phyloP scores from a whole-genome alignment of 1,140 invertebrate genomes.

The Zeugodacus cucurbitae region DNA sequence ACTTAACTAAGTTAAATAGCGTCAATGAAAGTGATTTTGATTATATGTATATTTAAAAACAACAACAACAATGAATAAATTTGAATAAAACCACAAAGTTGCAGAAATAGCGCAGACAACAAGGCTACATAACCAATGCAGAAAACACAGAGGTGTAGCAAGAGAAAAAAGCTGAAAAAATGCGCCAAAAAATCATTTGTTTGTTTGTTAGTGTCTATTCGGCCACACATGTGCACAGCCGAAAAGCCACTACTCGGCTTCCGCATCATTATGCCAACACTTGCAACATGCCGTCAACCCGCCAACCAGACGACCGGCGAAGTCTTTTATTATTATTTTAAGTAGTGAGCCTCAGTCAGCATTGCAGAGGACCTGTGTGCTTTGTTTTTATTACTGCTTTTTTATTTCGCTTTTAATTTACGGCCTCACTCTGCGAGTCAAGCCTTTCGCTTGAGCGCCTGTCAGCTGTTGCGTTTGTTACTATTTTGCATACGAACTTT shows the following conservation, averaged over 20 bases:
- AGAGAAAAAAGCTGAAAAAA: background rate
- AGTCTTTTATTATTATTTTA: background rate
- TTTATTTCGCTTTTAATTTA: slow-evolving; percentile 7
- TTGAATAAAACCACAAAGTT: background rate
- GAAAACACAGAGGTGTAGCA: background rate
- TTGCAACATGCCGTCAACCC: slow-evolving; percentile 5
- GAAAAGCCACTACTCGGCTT: background rate
- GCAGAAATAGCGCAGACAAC: background rate
- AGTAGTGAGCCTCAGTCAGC: background rate
- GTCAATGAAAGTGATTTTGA: too few species aligned
- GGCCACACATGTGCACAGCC: background rate
- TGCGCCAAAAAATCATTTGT: background rate
- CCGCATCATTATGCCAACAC: slow-evolving; percentile 34
- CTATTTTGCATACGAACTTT: background rate
- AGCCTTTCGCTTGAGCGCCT: too few species aligned
- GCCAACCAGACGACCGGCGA: background rate
- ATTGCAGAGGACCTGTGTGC: background rate
- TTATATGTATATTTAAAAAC: too few species aligned
- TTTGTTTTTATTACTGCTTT: background rate
- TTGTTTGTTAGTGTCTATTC: background rate
- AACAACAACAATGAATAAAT: background rate
- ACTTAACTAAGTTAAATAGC: too few species aligned
- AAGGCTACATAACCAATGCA: background rate
- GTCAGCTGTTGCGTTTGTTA: background rate
- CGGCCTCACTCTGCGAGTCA: background rate